Conservation (phyloP, 2,113 vertebrate genomes). For the Lota lota region DNA sequence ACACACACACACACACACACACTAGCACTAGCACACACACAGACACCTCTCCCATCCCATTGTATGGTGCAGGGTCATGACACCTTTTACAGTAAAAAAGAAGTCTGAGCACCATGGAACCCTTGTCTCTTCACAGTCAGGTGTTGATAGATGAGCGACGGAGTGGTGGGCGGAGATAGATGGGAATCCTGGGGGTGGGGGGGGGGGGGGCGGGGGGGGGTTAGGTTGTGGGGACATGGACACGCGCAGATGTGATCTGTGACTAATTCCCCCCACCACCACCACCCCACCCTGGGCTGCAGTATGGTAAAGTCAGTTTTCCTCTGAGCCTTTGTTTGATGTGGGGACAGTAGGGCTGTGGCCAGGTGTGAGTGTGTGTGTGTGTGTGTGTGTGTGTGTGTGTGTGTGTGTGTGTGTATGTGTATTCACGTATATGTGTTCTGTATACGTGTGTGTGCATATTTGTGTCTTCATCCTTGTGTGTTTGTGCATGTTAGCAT, state of each 20-base stretch:
- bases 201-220: constrained; percentile 15
- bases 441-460: not conserved
- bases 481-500: constrained; percentile 30
- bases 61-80: constrained; percentile 20
- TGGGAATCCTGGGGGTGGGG: constrained; percentile 63
- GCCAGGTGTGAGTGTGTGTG: constrained; percentile 58
- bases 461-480: constrained; percentile 3
- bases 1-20: too few relatives aligned
- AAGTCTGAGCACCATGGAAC: constrained; percentile 31
- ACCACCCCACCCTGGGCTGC: constrained; percentile 6
- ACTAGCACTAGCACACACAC: too few relatives aligned
- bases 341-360: constrained; percentile 50
- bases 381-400: constrained; percentile 1
- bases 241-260: constrained; percentile 61
- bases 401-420: constrained; percentile 3
- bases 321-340: constrained; percentile 57
- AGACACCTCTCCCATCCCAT: not conserved
- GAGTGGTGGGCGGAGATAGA: constrained; percentile 49
- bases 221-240: not conserved
- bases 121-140: constrained; percentile 41
- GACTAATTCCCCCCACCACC: constrained; percentile 60
- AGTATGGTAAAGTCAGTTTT: constrained; percentile 45
- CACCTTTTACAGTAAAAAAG: constrained; percentile 55
- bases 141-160: constrained; percentile 55
- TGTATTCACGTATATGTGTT: not conserved